These are phyloP conservation scores for Folsomia candida DNA, from an alignment of 2,888 invertebrate species.

Conservation along the genomic window DNA sequence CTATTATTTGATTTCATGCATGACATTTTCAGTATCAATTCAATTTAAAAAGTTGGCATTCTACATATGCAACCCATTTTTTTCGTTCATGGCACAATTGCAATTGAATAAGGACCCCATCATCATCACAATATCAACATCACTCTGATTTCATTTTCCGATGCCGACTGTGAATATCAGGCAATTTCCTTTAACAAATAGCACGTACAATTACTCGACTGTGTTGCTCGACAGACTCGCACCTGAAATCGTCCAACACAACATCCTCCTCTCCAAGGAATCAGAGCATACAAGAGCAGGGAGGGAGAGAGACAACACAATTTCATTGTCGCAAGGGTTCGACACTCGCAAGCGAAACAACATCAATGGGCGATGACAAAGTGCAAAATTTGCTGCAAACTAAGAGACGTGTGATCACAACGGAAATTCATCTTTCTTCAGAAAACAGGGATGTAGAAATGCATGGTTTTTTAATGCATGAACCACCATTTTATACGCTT, in stretches of 20 bases:
- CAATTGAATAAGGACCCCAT: neutral
- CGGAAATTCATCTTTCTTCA: conserved; percentile 1
- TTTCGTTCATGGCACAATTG: too few relatives aligned
- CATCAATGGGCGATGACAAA: neutral
- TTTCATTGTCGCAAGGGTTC: conserved; percentile 18
- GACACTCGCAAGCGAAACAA: conserved; percentile 1
- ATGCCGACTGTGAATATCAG: neutral
- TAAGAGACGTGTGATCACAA: conserved; percentile 10
- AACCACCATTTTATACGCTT: conserved; percentile 1
- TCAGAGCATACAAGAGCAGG: conserved; percentile 15
- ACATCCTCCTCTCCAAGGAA: neutral
- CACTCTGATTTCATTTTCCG: too few relatives aligned
- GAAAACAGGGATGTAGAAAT: conserved; percentile 1
- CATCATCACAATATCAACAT: neutral
- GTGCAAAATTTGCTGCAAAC: conserved; percentile 6
- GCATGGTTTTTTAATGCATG: conserved; percentile 6
- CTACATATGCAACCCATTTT: too few relatives aligned
- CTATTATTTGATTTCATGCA: too few relatives aligned
- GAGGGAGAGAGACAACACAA: conserved; percentile 1
- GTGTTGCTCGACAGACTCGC: neutral
- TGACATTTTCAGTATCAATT: neutral
- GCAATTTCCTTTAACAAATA: conserved; percentile 3
- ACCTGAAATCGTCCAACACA: neutral
- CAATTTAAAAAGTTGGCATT: neutral
- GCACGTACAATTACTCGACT: neutral